phyloP scores from a whole-genome alignment of 1,140 invertebrate species.

The Adelges cooleyi region DNA sequence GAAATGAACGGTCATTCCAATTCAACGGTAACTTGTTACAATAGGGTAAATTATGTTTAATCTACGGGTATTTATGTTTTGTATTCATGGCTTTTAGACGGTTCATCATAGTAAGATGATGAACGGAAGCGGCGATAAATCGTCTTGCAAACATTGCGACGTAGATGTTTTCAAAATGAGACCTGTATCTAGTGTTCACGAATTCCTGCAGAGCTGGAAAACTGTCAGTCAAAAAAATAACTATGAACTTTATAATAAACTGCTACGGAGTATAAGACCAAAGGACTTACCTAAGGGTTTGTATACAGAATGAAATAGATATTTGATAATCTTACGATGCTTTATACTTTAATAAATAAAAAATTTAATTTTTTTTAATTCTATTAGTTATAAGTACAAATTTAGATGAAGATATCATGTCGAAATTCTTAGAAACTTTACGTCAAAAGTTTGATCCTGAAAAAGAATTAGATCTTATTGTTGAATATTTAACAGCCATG shows the following conservation, averaged over 20 bases:
- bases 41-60: no score
- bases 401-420: constrained; percentile 23
- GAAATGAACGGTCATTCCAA: constrained; percentile 9
- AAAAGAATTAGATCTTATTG: constrained; percentile 18
- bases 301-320: no score
- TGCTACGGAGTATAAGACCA: constrained; percentile 3
- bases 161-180: neutral
- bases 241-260: constrained; percentile 4
- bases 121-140: neutral
- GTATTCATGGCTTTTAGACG: neutral
- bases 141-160: neutral
- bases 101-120: neutral
- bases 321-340: no score
- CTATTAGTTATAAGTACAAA: constrained; percentile 12
- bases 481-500: constrained; percentile 20
- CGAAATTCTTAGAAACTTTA: constrained; percentile 10
- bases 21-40: no score
- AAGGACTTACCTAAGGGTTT: constrained; percentile 12
- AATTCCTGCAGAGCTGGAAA: constrained; percentile 17
- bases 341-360: neutral
- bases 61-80: no score
- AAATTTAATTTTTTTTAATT: neutral
- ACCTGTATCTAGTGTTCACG: constrained; percentile 10
- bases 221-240: constrained; percentile 7
- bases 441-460: constrained; percentile 10